Percentiles rank a stretch among this genome's conserved stretches.
Evolutionary conservation across 1,140 invertebrate species (phyloP).

Genomic region (Sitobion miscanthi): DNA sequence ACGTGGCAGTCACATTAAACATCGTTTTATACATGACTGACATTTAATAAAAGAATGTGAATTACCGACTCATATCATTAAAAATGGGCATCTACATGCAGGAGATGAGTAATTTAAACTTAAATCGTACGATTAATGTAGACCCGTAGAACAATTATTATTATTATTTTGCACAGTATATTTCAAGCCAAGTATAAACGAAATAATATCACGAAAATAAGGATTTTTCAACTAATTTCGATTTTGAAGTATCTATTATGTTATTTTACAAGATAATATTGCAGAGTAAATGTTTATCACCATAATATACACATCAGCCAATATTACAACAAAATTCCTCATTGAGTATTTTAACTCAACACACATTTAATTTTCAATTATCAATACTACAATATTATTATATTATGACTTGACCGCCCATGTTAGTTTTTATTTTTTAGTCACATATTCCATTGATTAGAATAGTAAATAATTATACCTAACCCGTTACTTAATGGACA

Average conservation of each 20-base stretch:
- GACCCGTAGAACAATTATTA: background rate
- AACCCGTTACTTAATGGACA: too few species aligned
- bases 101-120: background rate
- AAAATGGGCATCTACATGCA: background rate
- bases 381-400: background rate
- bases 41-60: background rate
- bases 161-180: background rate
- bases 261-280: background rate
- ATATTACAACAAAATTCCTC: background rate
- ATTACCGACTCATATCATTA: background rate
- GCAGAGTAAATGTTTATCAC: background rate
- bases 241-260: background rate
- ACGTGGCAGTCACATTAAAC: background rate
- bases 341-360: background rate
- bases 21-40: background rate
- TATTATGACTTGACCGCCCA: background rate
- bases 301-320: background rate
- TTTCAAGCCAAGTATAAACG: background rate
- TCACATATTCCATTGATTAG: background rate
- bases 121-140: background rate
- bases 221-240: background rate
- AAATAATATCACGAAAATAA: background rate
- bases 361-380: background rate
- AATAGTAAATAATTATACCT: background rate
- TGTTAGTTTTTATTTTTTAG: background rate